A percentile compares a stretch with the other conserved stretches of the same genome.
Conservation (phyloP, 2,797 vertebrate species). For the Protosalanx chinensis region DNA sequence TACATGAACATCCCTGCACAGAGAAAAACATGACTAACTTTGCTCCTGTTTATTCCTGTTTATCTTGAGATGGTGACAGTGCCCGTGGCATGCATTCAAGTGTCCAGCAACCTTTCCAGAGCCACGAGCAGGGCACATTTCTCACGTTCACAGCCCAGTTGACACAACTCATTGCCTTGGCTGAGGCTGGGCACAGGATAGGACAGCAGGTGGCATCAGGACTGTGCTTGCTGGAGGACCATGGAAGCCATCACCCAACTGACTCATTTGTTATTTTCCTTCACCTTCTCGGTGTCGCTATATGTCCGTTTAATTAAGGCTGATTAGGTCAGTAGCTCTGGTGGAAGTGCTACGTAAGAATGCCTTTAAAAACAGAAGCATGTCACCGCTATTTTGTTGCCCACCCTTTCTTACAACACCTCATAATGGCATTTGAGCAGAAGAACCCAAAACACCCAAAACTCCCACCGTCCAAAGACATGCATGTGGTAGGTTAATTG, state of each 20-base stretch:
- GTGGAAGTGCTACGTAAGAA: too few species aligned
- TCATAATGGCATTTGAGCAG: too few species aligned
- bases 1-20: too few species aligned
- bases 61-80: not conserved
- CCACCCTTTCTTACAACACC: too few species aligned
- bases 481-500: too few species aligned
- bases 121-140: not conserved
- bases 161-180: not conserved
- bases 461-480: too few species aligned
- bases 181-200: not conserved
- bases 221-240: not conserved
- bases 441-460: too few species aligned
- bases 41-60: not conserved
- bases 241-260: too few species aligned
- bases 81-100: not conserved
- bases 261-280: not conserved
- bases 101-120: constrained; percentile 8
- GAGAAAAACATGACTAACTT: too few species aligned
- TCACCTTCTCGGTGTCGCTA: not conserved
- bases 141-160: not conserved
- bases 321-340: too few species aligned
- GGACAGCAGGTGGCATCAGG: constrained; percentile 6
- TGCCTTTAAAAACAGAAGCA: too few species aligned
- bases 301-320: not conserved
- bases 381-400: too few species aligned